A percentile compares a stretch with the other conserved stretches of the same genome.
phyloP scores from a whole-genome alignment of 2,797 vertebrate genomes.

The Acanthornis magna region DNA sequence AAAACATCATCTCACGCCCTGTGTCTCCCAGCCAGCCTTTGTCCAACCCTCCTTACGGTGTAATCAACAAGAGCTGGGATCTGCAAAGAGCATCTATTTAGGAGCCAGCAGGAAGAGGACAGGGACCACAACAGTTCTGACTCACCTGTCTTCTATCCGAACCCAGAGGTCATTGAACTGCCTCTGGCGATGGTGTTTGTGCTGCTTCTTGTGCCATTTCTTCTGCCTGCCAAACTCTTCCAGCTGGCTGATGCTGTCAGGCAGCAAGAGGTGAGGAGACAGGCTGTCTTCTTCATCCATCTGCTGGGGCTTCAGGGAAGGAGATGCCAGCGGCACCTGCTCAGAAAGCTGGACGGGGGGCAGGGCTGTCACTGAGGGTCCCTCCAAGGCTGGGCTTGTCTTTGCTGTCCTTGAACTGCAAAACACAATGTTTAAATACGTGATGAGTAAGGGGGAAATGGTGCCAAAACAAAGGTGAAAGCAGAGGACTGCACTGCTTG shows the following conservation, averaged over 20 bases:
- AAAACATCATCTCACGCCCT: not conserved
- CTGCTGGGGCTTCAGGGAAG: constrained; percentile 58
- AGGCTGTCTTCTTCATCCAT: constrained; percentile 74
- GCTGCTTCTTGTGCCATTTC: constrained; percentile 88
- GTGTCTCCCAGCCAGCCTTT: not conserved
- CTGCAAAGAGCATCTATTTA: not conserved
- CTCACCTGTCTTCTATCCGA: constrained; percentile 93
- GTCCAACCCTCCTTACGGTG: not conserved
- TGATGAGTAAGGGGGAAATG: not conserved
- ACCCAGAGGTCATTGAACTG: constrained; percentile 99
- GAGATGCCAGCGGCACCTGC: constrained; percentile 66
- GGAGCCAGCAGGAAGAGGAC: not conserved
- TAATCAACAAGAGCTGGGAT: not conserved
- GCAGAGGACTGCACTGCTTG: not conserved
- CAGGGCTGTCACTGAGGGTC: constrained; percentile 68
- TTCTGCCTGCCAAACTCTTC: constrained; percentile 93
- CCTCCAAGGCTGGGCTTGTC: constrained; percentile 31
- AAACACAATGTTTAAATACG: not conserved
- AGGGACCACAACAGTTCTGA: not conserved
- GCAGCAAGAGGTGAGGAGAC: constrained; percentile 88
- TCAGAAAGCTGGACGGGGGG: constrained; percentile 71
- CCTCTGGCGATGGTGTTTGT: constrained; percentile 84
- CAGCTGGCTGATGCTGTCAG: constrained; percentile 95
- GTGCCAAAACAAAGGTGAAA: not conserved
- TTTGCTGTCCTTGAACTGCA: constrained; percentile 64